Base-by-base conservation (phyloP, 2,113 vertebrate species). In the Oryzias woworae region DNA sequence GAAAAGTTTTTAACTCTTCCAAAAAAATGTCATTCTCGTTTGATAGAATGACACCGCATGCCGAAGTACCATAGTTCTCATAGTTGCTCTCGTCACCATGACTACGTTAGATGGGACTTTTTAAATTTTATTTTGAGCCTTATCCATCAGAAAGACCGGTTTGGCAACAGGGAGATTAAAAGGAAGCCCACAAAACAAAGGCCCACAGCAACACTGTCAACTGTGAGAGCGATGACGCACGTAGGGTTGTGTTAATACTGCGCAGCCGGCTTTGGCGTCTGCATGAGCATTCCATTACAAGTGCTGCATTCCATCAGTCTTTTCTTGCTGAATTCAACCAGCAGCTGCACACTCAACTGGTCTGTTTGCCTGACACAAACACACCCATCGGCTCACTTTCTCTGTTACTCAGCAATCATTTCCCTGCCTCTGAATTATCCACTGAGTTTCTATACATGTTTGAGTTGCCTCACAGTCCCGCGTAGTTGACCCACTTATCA, bases 161-260 rank as follows among this genome's bases (percentile, higher is more conserved):
- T 68, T 71, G 68, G 69, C 60, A 73, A 70, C 78, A 71, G 57
- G 68, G 66, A 78, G 81, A 83, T 79, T 74, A 83, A 81, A 87
- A 63, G 56, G 50, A 75, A 61, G 67, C 7, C 1, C 47, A 58
- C 4, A 66, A 28, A 50, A 54, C 54, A 69, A 8, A 66, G 26
- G 55, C 23, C 64, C 67, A 68, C 16, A 63, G 47, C 61, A 67
- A 59, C 68, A 31, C 68, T 68, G 85, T 91, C 87, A 91, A 85
- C 86, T 89, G 87, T 85, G 88, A 87, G 83, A 65, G 79, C 81
- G 76, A 83, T 92, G 91, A 92, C 91, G 91, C 91, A 92, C 88
- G 61, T 89, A 55, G 85, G 84, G 86, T 82, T 85, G 81, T 72
- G 84, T 91, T 92, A 88, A 91, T 91, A 87, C 90, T 90, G 88